phyloP scores from a whole-genome alignment of 2,888 invertebrate species.

The Dorcus hopei region DNA sequence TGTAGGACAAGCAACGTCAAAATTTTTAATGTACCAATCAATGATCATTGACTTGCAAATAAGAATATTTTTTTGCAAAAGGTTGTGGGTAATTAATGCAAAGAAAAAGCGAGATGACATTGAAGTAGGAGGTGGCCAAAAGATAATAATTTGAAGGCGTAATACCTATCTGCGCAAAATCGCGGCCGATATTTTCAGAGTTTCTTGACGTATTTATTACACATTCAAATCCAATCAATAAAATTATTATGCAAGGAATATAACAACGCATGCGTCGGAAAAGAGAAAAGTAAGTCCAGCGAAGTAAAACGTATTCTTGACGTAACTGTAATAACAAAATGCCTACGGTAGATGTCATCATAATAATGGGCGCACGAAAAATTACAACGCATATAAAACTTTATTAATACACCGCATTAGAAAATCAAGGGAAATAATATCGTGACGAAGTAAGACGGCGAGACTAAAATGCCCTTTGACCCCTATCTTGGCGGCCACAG shows the following conservation, averaged over 20 bases:
- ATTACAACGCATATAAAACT: not conserved
- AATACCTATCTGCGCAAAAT: too few relatives aligned
- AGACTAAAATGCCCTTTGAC: constrained; percentile 45
- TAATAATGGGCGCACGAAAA: not conserved
- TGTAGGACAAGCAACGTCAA: too few relatives aligned
- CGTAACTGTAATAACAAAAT: too few relatives aligned
- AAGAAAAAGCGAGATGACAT: not conserved
- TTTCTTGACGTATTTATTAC: not conserved
- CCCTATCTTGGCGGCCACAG: constrained; percentile 47
- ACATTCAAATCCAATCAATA: constrained; percentile 15
- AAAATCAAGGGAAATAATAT: constrained; percentile 1
- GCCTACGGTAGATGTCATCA: not conserved
- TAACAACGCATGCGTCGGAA: constrained; percentile 9
- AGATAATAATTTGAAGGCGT: not conserved
- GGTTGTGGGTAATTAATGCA: not conserved
- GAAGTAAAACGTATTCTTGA: not conserved
- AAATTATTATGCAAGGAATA: constrained; percentile 4
- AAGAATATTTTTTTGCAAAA: too few relatives aligned
- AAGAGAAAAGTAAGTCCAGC: not conserved
- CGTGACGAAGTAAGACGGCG: constrained; percentile 20
- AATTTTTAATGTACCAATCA: too few relatives aligned
- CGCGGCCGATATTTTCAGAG: too few relatives aligned
- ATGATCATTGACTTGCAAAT: too few relatives aligned
- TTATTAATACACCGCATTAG: not conserved
- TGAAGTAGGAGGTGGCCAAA: not conserved